These are phyloP conservation scores for Mechanitis messenoides DNA, from an alignment of 2,888 invertebrate species.

Conservation along the genomic window DNA sequence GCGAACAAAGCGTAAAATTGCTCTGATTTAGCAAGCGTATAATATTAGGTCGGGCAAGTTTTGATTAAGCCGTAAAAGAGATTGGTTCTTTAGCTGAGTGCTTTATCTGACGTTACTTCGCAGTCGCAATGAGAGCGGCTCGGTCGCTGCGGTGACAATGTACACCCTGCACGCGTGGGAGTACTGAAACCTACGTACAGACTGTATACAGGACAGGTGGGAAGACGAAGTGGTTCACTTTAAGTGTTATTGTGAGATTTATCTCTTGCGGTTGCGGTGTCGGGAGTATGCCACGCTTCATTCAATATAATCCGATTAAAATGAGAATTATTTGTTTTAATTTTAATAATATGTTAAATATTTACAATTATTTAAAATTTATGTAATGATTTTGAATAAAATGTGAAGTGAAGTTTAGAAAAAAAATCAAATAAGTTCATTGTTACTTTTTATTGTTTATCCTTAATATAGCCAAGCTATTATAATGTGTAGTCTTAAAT, in stretches of 20 bases:
- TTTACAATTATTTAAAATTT: background rate
- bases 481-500: too few relatives aligned
- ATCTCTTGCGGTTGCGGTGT: slow-evolving; percentile 13
- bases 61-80: slow-evolving; percentile 74
- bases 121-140: slow-evolving; percentile 57
- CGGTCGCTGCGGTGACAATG: slow-evolving; percentile 9
- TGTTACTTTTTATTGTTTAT: too few relatives aligned
- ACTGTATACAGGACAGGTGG: slow-evolving; percentile 10
- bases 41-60: slow-evolving; percentile 49
- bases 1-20: slow-evolving; percentile 20
- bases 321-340: background rate
- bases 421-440: too few relatives aligned
- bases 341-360: background rate
- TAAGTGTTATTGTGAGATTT: slow-evolving; percentile 14
- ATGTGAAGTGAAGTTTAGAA: too few relatives aligned
- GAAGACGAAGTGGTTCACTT: slow-evolving; percentile 16
- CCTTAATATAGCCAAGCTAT: too few relatives aligned
- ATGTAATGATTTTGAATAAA: background rate
- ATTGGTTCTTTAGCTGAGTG: slow-evolving; percentile 67
- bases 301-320: background rate
- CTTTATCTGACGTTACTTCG: slow-evolving; percentile 66
- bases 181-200: background rate
- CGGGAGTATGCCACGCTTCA: background rate
- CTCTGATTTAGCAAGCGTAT: slow-evolving; percentile 7
- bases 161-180: slow-evolving; percentile 5